phyloP scores from a whole-genome alignment of 2,113 vertebrate species.

The Empidonax traillii region DNA sequence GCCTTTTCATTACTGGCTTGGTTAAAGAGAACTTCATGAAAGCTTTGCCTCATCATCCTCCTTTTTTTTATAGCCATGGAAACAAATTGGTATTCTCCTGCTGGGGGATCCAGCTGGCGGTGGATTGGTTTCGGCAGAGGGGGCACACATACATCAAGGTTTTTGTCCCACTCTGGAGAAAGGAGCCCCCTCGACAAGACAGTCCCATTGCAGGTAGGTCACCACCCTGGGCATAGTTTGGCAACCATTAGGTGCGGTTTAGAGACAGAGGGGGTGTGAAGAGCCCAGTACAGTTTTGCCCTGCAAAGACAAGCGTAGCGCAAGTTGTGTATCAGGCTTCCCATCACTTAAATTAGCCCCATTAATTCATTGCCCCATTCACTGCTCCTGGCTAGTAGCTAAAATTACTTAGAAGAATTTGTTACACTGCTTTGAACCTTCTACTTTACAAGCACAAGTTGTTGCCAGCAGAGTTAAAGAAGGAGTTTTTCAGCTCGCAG shows the following conservation, averaged over 20 bases:
- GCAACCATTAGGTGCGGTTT: neutral
- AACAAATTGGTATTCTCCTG: slow-evolving; percentile 91
- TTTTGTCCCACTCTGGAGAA: slow-evolving; percentile 92
- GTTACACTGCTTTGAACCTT: neutral
- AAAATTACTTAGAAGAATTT: neutral
- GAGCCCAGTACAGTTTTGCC: neutral
- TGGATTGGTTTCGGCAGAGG: slow-evolving; percentile 88
- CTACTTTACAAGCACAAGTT: neutral
- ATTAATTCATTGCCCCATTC: neutral
- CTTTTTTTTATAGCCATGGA: slow-evolving; percentile 78
- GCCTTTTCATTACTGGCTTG: neutral
- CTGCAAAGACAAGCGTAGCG: neutral
- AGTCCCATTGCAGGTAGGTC: slow-evolving; percentile 84
- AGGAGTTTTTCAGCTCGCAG: neutral
- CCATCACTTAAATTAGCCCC: neutral
- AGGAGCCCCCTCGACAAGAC: slow-evolving; percentile 81
- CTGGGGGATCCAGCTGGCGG: slow-evolving; percentile 87
- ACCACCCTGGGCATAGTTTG: neutral
- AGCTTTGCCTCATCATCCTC: neutral
- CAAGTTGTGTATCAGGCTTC: neutral
- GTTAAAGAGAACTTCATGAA: neutral
- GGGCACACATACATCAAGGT: slow-evolving; percentile 88
- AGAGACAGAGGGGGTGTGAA: neutral
- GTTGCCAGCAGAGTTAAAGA: neutral
- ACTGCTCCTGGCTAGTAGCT: neutral